Conservation (phyloP, 2,797 vertebrate genomes). For the Paedocypris micromegethes region DNA sequence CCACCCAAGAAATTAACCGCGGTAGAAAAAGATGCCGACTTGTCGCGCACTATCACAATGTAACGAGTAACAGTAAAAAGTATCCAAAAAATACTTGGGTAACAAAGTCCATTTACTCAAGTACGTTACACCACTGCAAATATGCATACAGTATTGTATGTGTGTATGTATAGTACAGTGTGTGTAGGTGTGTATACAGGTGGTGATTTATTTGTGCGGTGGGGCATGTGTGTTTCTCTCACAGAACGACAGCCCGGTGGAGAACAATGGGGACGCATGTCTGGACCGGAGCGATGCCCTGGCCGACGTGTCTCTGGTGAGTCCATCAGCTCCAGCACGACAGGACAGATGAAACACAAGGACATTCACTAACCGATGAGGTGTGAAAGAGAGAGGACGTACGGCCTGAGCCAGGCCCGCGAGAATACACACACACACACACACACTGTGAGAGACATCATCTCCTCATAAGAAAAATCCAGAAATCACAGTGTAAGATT, state of each 20-base stretch:
- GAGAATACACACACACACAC: neutral
- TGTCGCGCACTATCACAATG: no score
- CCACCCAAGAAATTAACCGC: no score
- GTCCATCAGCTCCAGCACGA: slow-evolving; percentile 34
- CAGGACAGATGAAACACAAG: slow-evolving; percentile 1
- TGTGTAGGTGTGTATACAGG: slow-evolving; percentile 20
- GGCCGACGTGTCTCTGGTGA: slow-evolving; percentile 85
- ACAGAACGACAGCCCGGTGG: slow-evolving; percentile 65
- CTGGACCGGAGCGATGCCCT: slow-evolving; percentile 73
- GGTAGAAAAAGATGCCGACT: no score
- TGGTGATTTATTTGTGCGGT: slow-evolving; percentile 47
- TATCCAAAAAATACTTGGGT: no score
- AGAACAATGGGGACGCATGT: slow-evolving; percentile 36
- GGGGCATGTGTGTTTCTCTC: slow-evolving; percentile 26
- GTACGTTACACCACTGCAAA: no score
- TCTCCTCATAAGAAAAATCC: no score
- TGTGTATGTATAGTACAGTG: no score
- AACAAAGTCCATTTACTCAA: no score
- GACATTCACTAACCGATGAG: neutral
- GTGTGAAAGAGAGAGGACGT: neutral
- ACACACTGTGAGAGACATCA: neutral
- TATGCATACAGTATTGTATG: no score
- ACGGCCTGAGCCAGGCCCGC: no score
- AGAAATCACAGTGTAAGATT: no score
- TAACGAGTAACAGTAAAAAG: no score